A percentile compares a stretch with the other conserved stretches of the same genome.
Conservation (phyloP, 2,113 vertebrate species). For the Corythaixoides concolor region DNA sequence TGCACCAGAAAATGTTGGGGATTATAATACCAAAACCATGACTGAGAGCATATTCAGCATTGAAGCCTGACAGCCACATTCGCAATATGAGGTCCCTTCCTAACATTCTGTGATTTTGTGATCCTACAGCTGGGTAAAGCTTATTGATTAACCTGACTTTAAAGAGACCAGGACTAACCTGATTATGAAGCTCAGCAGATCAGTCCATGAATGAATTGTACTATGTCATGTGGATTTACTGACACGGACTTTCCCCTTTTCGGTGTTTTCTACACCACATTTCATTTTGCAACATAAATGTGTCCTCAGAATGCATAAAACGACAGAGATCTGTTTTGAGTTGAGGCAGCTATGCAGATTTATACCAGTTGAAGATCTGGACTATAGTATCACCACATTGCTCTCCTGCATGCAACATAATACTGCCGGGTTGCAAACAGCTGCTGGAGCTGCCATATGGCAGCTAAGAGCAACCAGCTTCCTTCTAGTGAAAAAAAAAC, state of each 20-base stretch:
- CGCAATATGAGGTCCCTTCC: too few relatives aligned
- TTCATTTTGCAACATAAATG: neutral
- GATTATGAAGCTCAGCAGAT: neutral
- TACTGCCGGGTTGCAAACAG: slow-evolving; percentile 24
- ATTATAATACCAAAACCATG: neutral
- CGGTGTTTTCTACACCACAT: neutral
- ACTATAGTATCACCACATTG: neutral
- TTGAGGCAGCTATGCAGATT: neutral
- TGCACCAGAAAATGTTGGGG: neutral
- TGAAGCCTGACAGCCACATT: neutral
- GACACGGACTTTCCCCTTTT: neutral
- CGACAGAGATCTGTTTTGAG: slow-evolving; percentile 8
- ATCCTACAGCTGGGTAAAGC: neutral
- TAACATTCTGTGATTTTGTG: too few relatives aligned
- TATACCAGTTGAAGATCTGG: slow-evolving; percentile 27
- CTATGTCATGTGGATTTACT: neutral
- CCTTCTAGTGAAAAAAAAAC: neutral
- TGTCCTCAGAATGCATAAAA: neutral
- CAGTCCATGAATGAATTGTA: neutral
- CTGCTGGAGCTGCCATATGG: slow-evolving; percentile 4
- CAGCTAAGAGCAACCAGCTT: neutral
- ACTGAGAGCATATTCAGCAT: neutral
- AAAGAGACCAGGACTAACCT: neutral
- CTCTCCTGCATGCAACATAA: neutral
- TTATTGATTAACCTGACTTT: neutral